Evolutionary conservation across 2,797 vertebrate genomes (phyloP).

Genomic region (Halcyon badia): DNA sequence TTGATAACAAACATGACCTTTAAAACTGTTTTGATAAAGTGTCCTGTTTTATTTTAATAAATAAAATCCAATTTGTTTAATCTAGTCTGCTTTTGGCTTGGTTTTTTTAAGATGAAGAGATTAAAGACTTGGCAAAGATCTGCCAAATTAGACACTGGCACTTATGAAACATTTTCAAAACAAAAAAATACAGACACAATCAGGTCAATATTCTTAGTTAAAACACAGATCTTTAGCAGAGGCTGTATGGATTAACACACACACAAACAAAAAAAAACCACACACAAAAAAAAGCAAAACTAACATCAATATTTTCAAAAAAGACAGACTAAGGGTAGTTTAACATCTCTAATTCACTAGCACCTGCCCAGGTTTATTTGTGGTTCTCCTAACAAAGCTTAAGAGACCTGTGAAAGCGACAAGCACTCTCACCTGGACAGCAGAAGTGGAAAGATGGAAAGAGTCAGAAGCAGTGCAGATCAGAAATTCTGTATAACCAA

Average conservation of each 20-base stretch:
- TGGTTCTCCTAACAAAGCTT: not conserved
- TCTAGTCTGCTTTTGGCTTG: not conserved
- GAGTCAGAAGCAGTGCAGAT: not conserved
- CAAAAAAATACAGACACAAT: not conserved
- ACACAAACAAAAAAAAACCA: rapidly evolving
- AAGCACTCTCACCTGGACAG: not conserved
- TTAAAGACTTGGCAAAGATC: not conserved
- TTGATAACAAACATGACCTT: conserved; percentile 28
- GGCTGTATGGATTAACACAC: not conserved
- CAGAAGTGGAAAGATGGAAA: not conserved
- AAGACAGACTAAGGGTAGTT: not conserved
- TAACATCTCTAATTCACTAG: not conserved
- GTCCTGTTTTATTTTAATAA: not conserved
- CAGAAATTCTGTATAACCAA: not conserved
- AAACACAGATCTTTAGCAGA: not conserved
- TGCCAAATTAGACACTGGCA: not conserved
- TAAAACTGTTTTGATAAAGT: not conserved
- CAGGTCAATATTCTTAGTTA: not conserved
- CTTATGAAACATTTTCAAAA: not conserved
- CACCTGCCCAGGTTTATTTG: not conserved
- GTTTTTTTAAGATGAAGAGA: not conserved
- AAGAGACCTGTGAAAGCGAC: not conserved
- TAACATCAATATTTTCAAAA: not conserved
- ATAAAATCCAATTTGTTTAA: not conserved
- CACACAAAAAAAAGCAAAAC: not conserved